Percentiles rank a stretch among this genome's conserved stretches.
These are phyloP conservation scores for Lordiphosa stackelbergi DNA, from an alignment of 1,140 invertebrate species.

Conservation along the genomic window DNA sequence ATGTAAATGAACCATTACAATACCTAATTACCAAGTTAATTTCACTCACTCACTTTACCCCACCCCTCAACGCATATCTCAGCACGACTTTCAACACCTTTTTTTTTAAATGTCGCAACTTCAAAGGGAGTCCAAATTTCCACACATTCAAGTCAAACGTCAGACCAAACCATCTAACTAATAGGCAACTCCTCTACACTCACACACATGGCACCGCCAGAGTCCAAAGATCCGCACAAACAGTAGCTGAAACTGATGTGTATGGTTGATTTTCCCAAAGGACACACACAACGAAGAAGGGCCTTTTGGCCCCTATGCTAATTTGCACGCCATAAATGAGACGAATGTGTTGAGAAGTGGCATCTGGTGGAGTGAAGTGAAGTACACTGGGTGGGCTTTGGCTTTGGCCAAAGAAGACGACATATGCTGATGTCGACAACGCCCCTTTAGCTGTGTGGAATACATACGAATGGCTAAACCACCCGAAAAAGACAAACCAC, in stretches of 20 bases:
- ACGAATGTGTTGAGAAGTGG: conserved; percentile 66
- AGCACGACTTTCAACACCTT: conserved; percentile 50
- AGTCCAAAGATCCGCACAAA: conserved; percentile 9
- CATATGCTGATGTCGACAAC: conserved; percentile 6
- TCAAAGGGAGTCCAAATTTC: conserved; percentile 63
- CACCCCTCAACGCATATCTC: not conserved
- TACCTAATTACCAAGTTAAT: conserved; percentile 33
- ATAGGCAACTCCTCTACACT: conserved; percentile 39
- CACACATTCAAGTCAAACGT: conserved; percentile 48
- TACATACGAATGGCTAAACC: conserved; percentile 3
- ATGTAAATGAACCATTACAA: too few relatives aligned
- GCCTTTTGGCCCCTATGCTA: conserved; percentile 60
- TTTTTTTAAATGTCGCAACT: conserved; percentile 26
- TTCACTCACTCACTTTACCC: conserved; percentile 14
- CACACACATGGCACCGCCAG: conserved; percentile 3
- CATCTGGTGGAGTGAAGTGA: conserved; percentile 19
- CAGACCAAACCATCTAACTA: conserved; percentile 38
- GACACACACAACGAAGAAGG: conserved; percentile 57
- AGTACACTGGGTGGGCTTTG: conserved; percentile 30
- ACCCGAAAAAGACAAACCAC: conserved; percentile 10
- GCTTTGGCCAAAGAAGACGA: conserved; percentile 2
- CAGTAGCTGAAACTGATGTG: conserved; percentile 20
- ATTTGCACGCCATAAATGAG: conserved; percentile 75
- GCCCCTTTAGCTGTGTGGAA: conserved; percentile 14
- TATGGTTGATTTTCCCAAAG: conserved; percentile 33